Conservation (phyloP, 2,797 vertebrate genomes). For the Sebastes variabilis region DNA sequence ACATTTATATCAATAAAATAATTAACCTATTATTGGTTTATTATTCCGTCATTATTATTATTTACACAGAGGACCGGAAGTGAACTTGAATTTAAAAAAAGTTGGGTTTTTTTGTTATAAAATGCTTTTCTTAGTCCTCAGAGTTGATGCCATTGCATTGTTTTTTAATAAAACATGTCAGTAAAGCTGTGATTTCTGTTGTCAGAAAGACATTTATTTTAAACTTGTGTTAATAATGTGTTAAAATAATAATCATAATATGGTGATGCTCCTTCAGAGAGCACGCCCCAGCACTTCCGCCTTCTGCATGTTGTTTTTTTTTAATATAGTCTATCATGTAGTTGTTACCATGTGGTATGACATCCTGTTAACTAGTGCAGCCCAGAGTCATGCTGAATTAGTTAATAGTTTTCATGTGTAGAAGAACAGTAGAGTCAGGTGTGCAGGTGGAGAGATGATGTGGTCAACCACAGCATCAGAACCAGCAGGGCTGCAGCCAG, state of each 20-base stretch:
- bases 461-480: background rate
- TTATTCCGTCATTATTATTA: background rate
- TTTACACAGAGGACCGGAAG: background rate
- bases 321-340: background rate
- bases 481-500: background rate
- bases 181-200: background rate
- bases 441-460: background rate
- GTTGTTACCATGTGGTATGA: background rate
- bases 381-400: background rate
- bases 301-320: background rate
- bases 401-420: background rate
- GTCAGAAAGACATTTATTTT: accelerated
- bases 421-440: background rate
- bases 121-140: no score
- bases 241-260: background rate
- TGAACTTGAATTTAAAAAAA: background rate
- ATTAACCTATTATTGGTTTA: background rate
- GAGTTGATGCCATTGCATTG: background rate
- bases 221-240: background rate
- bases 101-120: background rate
- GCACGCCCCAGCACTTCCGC: slow-evolving; percentile 49
- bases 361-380: background rate
- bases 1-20: background rate
- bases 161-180: background rate
- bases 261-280: background rate